Base-by-base conservation (phyloP, 2,888 invertebrate genomes). In the Maniola hyperantus region DNA sequence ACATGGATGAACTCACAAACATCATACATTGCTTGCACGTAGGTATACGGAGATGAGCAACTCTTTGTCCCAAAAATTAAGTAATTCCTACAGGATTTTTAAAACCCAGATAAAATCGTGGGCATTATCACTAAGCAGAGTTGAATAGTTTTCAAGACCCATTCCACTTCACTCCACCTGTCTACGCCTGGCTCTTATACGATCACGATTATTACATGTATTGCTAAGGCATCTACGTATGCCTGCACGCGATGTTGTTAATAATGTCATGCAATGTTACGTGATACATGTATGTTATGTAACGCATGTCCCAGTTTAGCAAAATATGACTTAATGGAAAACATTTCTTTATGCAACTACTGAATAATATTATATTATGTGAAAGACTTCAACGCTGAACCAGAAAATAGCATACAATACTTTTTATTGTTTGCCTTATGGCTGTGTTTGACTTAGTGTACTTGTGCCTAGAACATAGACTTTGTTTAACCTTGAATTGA, bases 261-360 rank as follows among this genome's bases (percentile, higher is more conserved):
- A 26, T 46, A 63, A 44, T 54, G 34, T 63, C 63, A 63, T 63
- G 63, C 63, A 46, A 55, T 54, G 54, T 63, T 63, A 44, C 54
- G 54, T 63, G 63, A 55, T 51, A 42, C 50, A 39, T 60, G 18
- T 59, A 20, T 34, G 15, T 18, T 60, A 50, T 36, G n/a, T 50
- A 50, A 48, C 36, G 50, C 15, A 20, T 58, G 58, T 58, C 13
- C 26, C 44, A 59, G 46, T 59, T 59, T 46, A 44, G 59, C 59
- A 11, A 59, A 15, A 59, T 59, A 26, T 44, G 33, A 46, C 46
- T n/a, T 11, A 55, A 42, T 44, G 11, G 18, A 57, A 42, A 20
- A 10, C 7, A 10, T 55, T 42, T 58, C 44, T 58, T 39, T 18
- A 18, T 39, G 42, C 26, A 58, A 42, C 39, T 6, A 44, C 18